Percentiles rank a stretch among this genome's conserved stretches.
phyloP scores from a whole-genome alignment of 2,113 vertebrate genomes.

The Microtus montanus region DNA sequence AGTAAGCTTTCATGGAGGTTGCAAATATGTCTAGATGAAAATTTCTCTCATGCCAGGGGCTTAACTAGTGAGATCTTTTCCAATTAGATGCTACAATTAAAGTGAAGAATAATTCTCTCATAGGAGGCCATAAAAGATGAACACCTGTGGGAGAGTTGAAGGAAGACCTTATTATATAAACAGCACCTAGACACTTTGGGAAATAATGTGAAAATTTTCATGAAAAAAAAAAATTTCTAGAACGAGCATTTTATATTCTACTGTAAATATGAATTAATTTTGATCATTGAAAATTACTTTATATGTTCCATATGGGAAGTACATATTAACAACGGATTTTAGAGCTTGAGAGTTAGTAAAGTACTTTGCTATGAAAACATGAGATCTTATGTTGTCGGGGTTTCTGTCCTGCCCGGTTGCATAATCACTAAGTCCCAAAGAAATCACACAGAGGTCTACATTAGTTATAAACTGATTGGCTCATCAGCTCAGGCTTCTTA shows the following conservation, averaged over 20 bases:
- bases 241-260: background rate
- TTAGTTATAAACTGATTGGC: no score
- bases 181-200: background rate
- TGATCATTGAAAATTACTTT: conserved; percentile 21
- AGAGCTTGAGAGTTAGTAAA: background rate
- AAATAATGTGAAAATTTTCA: conserved; percentile 34
- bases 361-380: background rate
- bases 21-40: background rate
- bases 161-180: background rate
- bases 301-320: background rate
- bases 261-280: conserved; percentile 7
- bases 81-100: background rate
- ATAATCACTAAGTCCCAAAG: no score
- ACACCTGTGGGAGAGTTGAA: background rate
- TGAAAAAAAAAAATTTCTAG: background rate
- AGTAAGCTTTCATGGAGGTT: background rate
- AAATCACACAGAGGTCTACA: no score
- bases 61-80: background rate
- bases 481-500: no score
- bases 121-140: background rate
- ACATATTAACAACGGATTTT: conserved; percentile 6
- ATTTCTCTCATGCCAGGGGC: background rate
- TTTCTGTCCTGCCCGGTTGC: no score
- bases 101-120: background rate
- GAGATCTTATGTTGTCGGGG: background rate